Evolutionary conservation across 1,140 invertebrate genomes (phyloP).

Genomic region (Paramacrobiotus metropolitanus): DNA sequence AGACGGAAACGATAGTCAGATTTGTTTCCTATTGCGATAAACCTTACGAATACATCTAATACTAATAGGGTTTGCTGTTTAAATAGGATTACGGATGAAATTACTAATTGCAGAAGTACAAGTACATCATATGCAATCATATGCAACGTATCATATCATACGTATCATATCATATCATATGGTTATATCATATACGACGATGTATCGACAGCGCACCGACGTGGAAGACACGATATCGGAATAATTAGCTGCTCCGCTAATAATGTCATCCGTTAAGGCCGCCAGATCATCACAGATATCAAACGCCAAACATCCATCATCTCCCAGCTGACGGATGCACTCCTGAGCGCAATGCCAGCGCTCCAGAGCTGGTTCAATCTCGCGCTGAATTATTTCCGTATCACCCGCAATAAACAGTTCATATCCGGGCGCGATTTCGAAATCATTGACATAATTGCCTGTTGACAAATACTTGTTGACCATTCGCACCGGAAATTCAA

Average conservation of each 20-base stretch:
- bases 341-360: not conserved
- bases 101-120: too few relatives aligned
- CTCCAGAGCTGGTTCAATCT: not conserved
- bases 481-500: too few relatives aligned
- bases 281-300: not conserved
- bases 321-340: not conserved
- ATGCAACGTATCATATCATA: too few relatives aligned
- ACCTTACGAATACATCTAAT: too few relatives aligned
- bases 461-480: not conserved
- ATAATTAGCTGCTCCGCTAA: not conserved
- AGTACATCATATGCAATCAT: too few relatives aligned
- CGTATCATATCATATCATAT: too few relatives aligned
- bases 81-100: too few relatives aligned
- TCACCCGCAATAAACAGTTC: not conserved
- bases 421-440: not conserved
- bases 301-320: not conserved
- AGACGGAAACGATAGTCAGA: too few relatives aligned
- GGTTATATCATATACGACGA: too few relatives aligned
- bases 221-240: not conserved
- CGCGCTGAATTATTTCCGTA: not conserved
- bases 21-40: too few relatives aligned
- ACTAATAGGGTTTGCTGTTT: too few relatives aligned
- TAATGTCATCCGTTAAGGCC: not conserved
- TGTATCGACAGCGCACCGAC: too few relatives aligned
- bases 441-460: not conserved